Base-by-base conservation (phyloP, 2,888 invertebrate genomes). In the Agriopis marginaria region DNA sequence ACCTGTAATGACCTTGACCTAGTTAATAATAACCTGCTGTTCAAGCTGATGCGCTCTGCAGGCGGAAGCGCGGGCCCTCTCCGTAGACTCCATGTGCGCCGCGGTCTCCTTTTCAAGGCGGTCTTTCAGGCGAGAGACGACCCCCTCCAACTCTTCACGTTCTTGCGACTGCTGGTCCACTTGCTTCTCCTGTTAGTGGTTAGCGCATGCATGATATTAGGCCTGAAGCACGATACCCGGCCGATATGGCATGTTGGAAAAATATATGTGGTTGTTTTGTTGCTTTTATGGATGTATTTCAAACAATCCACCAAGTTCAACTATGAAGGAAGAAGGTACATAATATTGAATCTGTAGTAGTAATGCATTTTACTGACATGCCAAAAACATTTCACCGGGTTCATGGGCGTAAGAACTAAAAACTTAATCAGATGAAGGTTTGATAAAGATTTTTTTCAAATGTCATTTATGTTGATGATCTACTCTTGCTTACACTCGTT, bases 131-230 rank as follows among this genome's bases (percentile, higher is more conserved):
- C 98, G 95, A 0, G 96, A 92, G 73, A 98, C 93, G 70, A 97
- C 97, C 2, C 97, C 97, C 88, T 98, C 98, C 79, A 98, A 94
- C 89, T 99, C 99, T 91, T 99, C 99, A 84, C 98, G 97, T 92
- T 99, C 99, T 85, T 98, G 98, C 70, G 96, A 96, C 84, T 97
- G 96, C 81, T 97, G 95, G 92, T 99, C 99, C 74, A 98, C 94
- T 87, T 99, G 98, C 89, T 98, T 98, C 89, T 99, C 99, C 93
- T 95, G 87, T 86, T 88, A 88, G 87, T 87, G 75, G 75, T 81
- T 75, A 81, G 80, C 75, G 70, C 84, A 83, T 84, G 85, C 83
- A 72, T 72, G 72, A 53, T 72, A 61, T 68, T 66, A 65, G 73
- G 66, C 66, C n/a, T 47, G 60, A 73, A 73, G 70, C 70, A 23